Conservation (phyloP, 1,140 invertebrate genomes). For the Drosophila eugracilis region DNA sequence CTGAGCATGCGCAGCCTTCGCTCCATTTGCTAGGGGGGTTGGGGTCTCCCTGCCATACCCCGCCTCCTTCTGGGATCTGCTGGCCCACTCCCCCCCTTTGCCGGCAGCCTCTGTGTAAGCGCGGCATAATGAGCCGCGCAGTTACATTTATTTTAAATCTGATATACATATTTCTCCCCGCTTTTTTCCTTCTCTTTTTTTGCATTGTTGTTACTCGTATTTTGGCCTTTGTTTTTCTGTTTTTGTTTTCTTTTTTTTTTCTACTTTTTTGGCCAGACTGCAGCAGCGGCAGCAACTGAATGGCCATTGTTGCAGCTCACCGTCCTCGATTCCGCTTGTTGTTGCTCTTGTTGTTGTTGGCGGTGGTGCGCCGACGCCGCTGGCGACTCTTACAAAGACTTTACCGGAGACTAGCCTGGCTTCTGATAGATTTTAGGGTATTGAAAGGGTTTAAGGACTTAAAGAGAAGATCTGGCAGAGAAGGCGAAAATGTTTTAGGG, state of each 20-base stretch:
- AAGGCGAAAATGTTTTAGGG: too few species aligned
- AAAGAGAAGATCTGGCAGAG: background rate
- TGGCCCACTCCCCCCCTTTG: background rate
- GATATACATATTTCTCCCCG: conserved; percentile 81
- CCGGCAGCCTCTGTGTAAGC: conserved; percentile 60
- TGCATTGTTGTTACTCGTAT: conserved; percentile 55
- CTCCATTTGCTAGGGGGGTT: conserved; percentile 48
- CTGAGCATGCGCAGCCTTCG: conserved; percentile 73
- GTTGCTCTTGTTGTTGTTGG: conserved; percentile 38
- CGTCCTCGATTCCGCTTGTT: conserved; percentile 64
- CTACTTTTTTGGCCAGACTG: conserved; percentile 62
- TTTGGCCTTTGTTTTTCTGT: conserved; percentile 65
- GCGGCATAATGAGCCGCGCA: conserved; percentile 82
- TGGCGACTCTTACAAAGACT: conserved; percentile 69
- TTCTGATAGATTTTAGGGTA: conserved; percentile 68
- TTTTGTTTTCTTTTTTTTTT: background rate
- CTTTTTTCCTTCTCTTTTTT: conserved; percentile 35
- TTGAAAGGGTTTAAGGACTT: conserved; percentile 6
- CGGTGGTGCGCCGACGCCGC: conserved; percentile 57
- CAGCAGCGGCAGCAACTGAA: conserved; percentile 55
- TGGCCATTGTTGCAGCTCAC: conserved; percentile 58
- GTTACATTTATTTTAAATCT: conserved; percentile 84
- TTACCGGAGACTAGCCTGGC: conserved; percentile 55
- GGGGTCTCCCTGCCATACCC: background rate
- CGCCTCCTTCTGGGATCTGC: too few species aligned